Evolutionary conservation across 2,888 invertebrate genomes (phyloP).

Genomic region (Siphlonurus alternatus): DNA sequence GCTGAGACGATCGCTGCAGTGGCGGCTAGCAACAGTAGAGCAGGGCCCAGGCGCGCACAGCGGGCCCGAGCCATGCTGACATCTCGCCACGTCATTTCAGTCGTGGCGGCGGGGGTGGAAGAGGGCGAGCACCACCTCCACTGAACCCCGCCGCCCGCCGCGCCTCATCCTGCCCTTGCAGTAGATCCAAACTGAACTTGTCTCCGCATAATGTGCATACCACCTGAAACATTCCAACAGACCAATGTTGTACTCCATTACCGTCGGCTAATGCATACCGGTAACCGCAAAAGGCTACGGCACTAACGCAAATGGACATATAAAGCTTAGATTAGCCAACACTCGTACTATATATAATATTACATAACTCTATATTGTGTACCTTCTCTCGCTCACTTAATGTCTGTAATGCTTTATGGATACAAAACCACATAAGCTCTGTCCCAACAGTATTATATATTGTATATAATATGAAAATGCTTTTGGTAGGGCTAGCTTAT

Average conservation of each 20-base stretch:
- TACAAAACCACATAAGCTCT: no score
- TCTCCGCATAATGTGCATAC: background rate
- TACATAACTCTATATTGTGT: no score
- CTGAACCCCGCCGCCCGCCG: background rate
- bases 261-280: background rate
- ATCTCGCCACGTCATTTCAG: conserved; percentile 3
- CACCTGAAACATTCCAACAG: background rate
- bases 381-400: no score
- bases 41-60: conserved; percentile 11
- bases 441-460: no score
- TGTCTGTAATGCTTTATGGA: no score
- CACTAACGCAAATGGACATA: no score
- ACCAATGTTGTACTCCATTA: background rate
- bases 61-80: no score
- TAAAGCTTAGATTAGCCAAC: no score
- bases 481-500: no score
- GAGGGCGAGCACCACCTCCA: background rate
- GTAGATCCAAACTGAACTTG: background rate
- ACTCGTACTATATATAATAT: no score
- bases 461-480: no score
- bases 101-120: background rate
- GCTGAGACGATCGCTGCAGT: conserved; percentile 11
- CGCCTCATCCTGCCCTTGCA: background rate
- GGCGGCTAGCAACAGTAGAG: conserved; percentile 25
- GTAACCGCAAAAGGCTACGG: background rate